A percentile compares a stretch with the other conserved stretches of the same genome.
phyloP scores from a whole-genome alignment of 1,140 invertebrate species.

The Orius laevigatus region DNA sequence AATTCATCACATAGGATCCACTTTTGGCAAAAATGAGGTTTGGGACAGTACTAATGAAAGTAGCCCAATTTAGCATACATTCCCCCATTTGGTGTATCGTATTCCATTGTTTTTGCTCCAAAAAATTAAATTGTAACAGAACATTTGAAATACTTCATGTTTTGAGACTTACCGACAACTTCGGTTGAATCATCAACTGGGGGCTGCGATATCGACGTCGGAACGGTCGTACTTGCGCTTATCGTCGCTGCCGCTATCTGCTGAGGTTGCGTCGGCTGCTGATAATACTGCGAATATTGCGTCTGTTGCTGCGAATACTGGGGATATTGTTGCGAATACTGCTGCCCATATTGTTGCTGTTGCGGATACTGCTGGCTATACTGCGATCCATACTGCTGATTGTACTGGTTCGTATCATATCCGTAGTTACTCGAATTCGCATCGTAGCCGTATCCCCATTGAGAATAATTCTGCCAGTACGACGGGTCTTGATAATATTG shows the following conservation, averaged over 20 bases:
- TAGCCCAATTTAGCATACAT: too few species aligned
- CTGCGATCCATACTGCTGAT: background rate
- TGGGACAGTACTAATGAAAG: too few species aligned
- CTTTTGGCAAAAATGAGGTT: too few species aligned
- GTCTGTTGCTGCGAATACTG: constrained; percentile 22
- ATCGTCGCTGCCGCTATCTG: constrained; percentile 20
- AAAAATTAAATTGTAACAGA: too few species aligned
- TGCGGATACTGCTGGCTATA: background rate
- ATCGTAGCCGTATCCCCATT: constrained; percentile 30
- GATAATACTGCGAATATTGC: constrained; percentile 33
- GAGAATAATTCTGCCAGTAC: constrained; percentile 54
- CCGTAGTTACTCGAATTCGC: constrained; percentile 18
- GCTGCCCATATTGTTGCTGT: background rate
- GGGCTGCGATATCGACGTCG: constrained; percentile 11
- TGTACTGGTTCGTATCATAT: constrained; percentile 1
- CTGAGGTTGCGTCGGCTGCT: constrained; percentile 22
- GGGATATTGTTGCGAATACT: constrained; percentile 5
- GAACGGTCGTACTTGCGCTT: constrained; percentile 18
- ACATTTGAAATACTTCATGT: too few species aligned
- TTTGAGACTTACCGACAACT: constrained; percentile 4
- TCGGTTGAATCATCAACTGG: constrained; percentile 1
- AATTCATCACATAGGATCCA: too few species aligned
- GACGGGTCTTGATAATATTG: constrained; percentile 50
- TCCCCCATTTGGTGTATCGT: too few species aligned
- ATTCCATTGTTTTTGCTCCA: too few species aligned